Base-by-base conservation (phyloP, 2,113 vertebrate genomes). In the Gnathonemus echidnorhynchus region DNA sequence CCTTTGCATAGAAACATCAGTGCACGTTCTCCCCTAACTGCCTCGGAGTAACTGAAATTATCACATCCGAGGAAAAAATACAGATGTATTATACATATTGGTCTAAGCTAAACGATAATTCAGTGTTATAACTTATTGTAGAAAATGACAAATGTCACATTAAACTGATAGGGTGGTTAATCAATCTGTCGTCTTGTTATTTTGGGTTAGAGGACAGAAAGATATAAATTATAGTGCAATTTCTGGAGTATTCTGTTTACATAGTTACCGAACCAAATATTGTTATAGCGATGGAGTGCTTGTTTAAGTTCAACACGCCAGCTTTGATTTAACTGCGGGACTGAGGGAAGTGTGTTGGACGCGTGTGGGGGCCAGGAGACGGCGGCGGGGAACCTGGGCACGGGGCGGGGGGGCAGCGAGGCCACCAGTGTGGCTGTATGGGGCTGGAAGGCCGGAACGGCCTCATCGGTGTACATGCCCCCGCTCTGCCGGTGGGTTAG, bases 381-480 rank as follows among this genome's bases (percentile, higher is more conserved):
- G 10, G 13, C 15, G 11, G 24, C 46, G n/a, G 70, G 27, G 90
- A 93, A 98, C 98, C 97, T 97, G 80, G 93, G 93, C 0, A 92
- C 86, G 35, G 96, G 88, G 88, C 95, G 96, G 80, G 96, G 91
- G 96, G 90, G 94, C 91, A 0, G 96, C 96, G 17, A 70, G n/a
- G 62, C 62, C 27, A 96, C 96, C 91, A 97, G 94, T 89, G 97
- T 97, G 80, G 97, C 97, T 0, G 95, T 97, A 93, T 98, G 98
- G 0, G 98, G 97, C 94, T 98, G 97, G 92, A 98, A 98, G 56
- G 97, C 97, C 1, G 97, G 97, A 58, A 97, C 96, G 1, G 97
- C 97, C 93, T 98, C 97, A 0, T 98, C 97, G 0, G 97, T 98
- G 95, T 98, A 98, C 95, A 98, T 97, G 87, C 97, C 96, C 27